Evolutionary conservation across 2,113 vertebrate species (phyloP).

Genomic region (Macquaria ambigua): DNA sequence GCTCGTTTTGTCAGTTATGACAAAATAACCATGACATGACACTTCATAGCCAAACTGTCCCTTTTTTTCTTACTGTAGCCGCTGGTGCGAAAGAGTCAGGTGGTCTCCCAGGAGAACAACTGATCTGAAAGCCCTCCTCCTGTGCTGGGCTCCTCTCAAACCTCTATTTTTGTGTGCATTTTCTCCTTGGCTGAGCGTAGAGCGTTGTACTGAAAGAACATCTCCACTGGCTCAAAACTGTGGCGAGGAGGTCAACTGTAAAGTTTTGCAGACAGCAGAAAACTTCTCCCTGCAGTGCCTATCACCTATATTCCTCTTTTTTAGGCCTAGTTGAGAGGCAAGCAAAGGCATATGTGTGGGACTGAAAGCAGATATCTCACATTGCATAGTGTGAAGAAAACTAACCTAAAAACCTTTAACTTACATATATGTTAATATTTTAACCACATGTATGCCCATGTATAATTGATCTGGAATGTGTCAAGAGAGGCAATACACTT

Average conservation of each 20-base stretch:
- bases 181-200: slow-evolving; percentile 84
- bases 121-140: slow-evolving; percentile 85
- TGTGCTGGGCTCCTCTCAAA: slow-evolving; percentile 65
- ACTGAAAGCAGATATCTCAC: slow-evolving; percentile 8
- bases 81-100: slow-evolving; percentile 71
- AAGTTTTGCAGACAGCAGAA: slow-evolving; percentile 79
- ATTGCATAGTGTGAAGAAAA: background rate
- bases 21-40: background rate
- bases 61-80: slow-evolving; percentile 28
- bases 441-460: background rate
- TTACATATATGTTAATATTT: background rate
- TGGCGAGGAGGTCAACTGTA: slow-evolving; percentile 79
- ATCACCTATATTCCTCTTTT: slow-evolving; percentile 64
- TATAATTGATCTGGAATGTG: background rate
- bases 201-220: slow-evolving; percentile 76
- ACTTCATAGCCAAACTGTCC: background rate
- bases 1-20: background rate
- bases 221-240: slow-evolving; percentile 83
- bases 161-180: slow-evolving; percentile 76
- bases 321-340: slow-evolving; percentile 11
- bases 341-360: background rate
- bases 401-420: background rate
- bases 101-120: slow-evolving; percentile 75
- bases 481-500: background rate
- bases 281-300: slow-evolving; percentile 47